Base-by-base conservation (phyloP, 2,797 vertebrate species). In the Leptodactylus fallax region DNA sequence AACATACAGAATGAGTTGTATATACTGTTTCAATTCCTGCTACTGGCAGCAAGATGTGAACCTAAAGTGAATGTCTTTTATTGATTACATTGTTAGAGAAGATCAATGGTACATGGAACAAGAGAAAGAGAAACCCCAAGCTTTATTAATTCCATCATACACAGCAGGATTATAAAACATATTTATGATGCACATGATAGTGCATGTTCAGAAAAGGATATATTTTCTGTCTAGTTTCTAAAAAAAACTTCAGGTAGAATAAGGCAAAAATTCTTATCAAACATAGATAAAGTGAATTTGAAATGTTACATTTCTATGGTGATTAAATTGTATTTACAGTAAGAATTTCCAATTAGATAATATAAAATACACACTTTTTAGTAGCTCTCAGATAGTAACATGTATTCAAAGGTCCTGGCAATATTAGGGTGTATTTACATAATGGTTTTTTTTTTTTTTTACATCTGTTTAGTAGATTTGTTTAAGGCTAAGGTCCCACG, bases 71-170 rank as follows among this genome's bases (percentile, higher is more conserved):
- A 85, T 77, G 83, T 60, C 19, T 84, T 27, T 61, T 79, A 85
- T 85, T 67, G 84, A 85, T 85, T 67, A 79, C 56, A 74, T 86
- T 78, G 61, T 86, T 86, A 79, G 61, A 79, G 61, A 56, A 79
- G 19, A 86, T 79, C 85, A 79, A 86, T 86, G 51, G n/a, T 79
- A 86, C 76, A 25, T 83, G 65, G n/a, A 78, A 55, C 25, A n/a
- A 69, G 61, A 61, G 61, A 79, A 17, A 79, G 74, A 53, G 58
- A 86, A 56, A 65, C 63, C 51, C 53, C 51, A 55, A 53, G 58
- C 60, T 81, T 81, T 85, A 65, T 85, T 78, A 78, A 63, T 85
- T 51, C 25, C 74, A 85, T 53, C n/a, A 47, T n/a, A 63, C 47
- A 77, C 83, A 78, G n/a, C 56, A 61, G 69, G 25, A 79, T 77